These are phyloP conservation scores for Planococcus citri DNA, from an alignment of 1,140 invertebrate species.

Conservation along the genomic window DNA sequence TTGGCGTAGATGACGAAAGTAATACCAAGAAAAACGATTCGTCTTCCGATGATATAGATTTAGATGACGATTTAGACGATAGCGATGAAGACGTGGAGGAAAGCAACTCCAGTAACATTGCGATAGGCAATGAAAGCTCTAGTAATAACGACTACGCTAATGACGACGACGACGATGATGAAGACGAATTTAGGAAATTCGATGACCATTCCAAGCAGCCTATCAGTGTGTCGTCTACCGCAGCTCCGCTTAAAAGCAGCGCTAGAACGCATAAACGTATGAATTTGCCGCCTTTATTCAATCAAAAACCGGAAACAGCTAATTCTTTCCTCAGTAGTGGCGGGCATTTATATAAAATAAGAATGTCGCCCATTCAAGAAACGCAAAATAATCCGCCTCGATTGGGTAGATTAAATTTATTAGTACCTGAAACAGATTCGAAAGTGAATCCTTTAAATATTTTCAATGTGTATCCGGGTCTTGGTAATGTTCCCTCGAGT, in stretches of 20 bases:
- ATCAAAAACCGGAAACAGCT: neutral
- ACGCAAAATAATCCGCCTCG: neutral
- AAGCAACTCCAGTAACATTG: neutral
- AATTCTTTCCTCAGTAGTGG: neutral
- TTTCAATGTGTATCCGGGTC: neutral
- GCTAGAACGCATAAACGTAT: constrained; percentile 26
- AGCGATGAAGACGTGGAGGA: neutral
- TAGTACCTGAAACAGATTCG: neutral
- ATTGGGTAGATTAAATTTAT: neutral
- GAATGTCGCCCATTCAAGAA: constrained; percentile 2
- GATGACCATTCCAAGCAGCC: constrained; percentile 14
- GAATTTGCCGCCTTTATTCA: constrained; percentile 26
- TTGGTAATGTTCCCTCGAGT: neutral
- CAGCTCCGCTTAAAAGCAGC: neutral
- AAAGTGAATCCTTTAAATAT: neutral
- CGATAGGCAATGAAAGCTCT: neutral
- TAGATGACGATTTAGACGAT: neutral
- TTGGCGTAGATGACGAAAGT: constrained; percentile 27
- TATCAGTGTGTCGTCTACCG: constrained; percentile 1
- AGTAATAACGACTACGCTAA: constrained; percentile 17
- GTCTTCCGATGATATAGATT: neutral
- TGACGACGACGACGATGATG: constrained; percentile 23
- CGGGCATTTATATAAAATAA: neutral
- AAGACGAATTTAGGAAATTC: constrained; percentile 11
- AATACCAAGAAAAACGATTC: constrained; percentile 15